These are phyloP conservation scores for Chlorocebus sabaeus DNA, from an alignment of 2,113 vertebrate genomes.

Conservation along the genomic window DNA sequence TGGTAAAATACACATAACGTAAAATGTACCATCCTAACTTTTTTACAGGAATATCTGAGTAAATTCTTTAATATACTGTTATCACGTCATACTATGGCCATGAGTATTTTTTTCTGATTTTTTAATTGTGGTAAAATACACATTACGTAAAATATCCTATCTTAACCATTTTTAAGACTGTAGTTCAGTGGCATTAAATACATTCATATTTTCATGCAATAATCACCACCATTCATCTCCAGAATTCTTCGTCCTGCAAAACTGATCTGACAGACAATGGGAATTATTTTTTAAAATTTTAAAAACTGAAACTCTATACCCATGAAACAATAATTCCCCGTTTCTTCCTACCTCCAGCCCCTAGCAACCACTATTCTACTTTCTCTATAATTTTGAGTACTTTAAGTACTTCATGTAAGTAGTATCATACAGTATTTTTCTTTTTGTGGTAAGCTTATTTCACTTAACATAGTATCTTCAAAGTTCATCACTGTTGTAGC, in stretches of 20 bases:
- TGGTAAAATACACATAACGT: neutral
- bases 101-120: neutral
- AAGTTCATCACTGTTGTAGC: neutral
- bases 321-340: neutral
- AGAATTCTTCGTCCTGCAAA: neutral
- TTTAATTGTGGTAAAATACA: neutral
- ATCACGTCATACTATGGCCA: neutral
- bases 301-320: neutral
- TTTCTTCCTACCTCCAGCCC: rapidly evolving
- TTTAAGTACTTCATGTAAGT: neutral
- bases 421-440: neutral
- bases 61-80: neutral
- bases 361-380: neutral
- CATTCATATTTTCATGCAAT: neutral
- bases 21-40: neutral
- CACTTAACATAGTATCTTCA: neutral
- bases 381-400: neutral
- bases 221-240: neutral
- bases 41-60: neutral
- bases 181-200: neutral
- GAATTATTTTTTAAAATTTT: too few species aligned
- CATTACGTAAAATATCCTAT: neutral
- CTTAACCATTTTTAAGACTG: neutral
- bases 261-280: too few species aligned
- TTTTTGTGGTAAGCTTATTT: neutral